phyloP scores from a whole-genome alignment of 1,140 invertebrate genomes.

The Helicoverpa zea region DNA sequence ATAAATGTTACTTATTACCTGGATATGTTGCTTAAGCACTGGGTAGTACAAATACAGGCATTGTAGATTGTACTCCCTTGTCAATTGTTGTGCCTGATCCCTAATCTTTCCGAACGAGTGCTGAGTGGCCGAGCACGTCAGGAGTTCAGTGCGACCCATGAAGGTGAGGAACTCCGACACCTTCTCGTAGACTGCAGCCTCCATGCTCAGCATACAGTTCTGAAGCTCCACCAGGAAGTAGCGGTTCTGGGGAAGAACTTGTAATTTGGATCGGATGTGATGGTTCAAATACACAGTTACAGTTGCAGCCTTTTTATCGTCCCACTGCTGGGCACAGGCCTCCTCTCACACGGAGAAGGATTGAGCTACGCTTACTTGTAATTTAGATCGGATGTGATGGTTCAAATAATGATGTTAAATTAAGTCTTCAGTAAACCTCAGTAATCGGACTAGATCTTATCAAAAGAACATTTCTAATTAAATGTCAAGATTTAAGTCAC shows the following conservation, averaged over 20 bases:
- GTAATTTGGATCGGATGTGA: too few relatives aligned
- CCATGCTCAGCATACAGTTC: constrained; percentile 94
- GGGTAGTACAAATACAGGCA: constrained; percentile 97
- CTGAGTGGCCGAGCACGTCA: constrained; percentile 97
- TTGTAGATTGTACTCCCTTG: constrained; percentile 97
- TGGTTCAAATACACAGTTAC: too few relatives aligned
- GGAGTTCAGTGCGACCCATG: constrained; percentile 96
- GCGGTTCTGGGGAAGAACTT: constrained; percentile 88
- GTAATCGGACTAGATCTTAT: too few relatives aligned
- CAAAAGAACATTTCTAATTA: too few relatives aligned
- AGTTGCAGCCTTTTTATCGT: too few relatives aligned
- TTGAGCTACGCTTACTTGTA: too few relatives aligned
- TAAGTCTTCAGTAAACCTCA: too few relatives aligned
- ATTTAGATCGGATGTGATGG: too few relatives aligned
- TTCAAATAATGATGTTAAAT: too few relatives aligned
- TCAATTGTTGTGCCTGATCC: constrained; percentile 96
- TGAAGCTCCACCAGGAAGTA: constrained; percentile 97
- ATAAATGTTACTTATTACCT: constrained; percentile 72
- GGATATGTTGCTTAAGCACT: constrained; percentile 97
- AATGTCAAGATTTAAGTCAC: too few relatives aligned
- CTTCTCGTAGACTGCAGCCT: constrained; percentile 96
- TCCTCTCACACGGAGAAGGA: too few relatives aligned
- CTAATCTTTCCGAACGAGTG: constrained; percentile 96
- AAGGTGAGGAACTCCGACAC: constrained; percentile 96
- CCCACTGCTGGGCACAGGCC: too few relatives aligned